Evolutionary conservation across 2,113 vertebrate genomes (phyloP).

Genomic region (Phrynocephalus versicolor): DNA sequence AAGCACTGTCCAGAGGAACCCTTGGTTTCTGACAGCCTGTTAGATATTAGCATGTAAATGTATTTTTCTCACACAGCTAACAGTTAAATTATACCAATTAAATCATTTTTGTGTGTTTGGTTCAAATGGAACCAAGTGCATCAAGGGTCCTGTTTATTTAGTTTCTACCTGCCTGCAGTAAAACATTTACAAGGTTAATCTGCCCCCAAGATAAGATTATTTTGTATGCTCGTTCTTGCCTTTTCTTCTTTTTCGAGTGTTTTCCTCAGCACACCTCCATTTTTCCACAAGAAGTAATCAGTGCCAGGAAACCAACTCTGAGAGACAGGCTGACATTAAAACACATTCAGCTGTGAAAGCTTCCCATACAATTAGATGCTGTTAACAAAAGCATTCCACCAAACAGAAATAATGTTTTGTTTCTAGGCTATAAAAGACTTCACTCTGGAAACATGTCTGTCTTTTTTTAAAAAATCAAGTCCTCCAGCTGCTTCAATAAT

Average conservation of each 20-base stretch:
- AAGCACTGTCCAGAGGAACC: not conserved
- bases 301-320: not conserved
- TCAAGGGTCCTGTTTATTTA: not conserved
- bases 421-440: not conserved
- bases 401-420: not conserved
- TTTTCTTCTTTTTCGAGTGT: not conserved
- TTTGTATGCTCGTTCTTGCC: not conserved
- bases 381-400: accelerated
- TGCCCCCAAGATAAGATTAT: not conserved
- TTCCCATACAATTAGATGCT: not conserved
- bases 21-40: not conserved
- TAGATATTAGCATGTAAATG: not conserved
- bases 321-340: not conserved
- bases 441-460: not conserved
- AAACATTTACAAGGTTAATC: accelerated
- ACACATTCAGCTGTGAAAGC: not conserved
- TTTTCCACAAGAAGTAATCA: constrained; percentile 4
- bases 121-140: not conserved
- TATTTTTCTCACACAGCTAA: not conserved
- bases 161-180: not conserved
- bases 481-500: not conserved
- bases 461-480: not conserved
- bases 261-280: constrained; percentile 5
- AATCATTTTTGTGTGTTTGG: not conserved
- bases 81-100: not conserved